A percentile compares a stretch with the other conserved stretches of the same genome.
These are phyloP conservation scores for Microctenopoma steveboyesi DNA, from an alignment of 2,797 vertebrate genomes.

Conservation along the genomic window DNA sequence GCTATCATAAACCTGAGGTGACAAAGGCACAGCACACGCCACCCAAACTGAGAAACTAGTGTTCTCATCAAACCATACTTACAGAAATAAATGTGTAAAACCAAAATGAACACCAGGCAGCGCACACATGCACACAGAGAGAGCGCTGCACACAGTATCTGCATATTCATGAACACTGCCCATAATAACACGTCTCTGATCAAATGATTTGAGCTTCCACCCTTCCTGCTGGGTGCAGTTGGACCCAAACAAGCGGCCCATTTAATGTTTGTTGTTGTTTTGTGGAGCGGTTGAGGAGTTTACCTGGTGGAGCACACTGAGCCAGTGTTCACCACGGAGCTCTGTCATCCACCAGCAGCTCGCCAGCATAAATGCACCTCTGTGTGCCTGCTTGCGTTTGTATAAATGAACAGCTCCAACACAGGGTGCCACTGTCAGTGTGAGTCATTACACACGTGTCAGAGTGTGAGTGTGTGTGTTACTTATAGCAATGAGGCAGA, in stretches of 20 bases:
- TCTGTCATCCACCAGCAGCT: conserved; percentile 49
- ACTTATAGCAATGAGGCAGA: conserved; percentile 20
- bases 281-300: conserved; percentile 34
- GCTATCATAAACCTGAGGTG: conserved; percentile 6
- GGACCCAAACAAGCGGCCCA: conserved; percentile 60
- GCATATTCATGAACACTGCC: conserved; percentile 58
- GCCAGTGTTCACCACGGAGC: conserved; percentile 65
- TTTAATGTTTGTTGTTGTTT: conserved; percentile 74
- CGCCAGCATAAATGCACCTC: conserved; percentile 60
- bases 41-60: conserved; percentile 18
- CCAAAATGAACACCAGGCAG: conserved; percentile 11
- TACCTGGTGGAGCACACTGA: conserved; percentile 73
- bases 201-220: conserved; percentile 39
- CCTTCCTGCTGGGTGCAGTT: conserved; percentile 52
- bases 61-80: conserved; percentile 7
- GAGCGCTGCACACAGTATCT: conserved; percentile 28
- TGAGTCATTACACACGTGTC: conserved; percentile 35
- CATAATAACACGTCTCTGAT: conserved; percentile 50
- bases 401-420: conserved; percentile 41
- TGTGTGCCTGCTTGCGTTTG: conserved; percentile 60
- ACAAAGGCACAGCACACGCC: conserved; percentile 24
- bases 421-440: conserved; percentile 67
- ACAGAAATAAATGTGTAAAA: conserved; percentile 26
- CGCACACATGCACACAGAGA: neutral
- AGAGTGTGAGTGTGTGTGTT: neutral